These are phyloP conservation scores for Ploceus nigricollis DNA, from an alignment of 2,113 vertebrate species.

Conservation along the genomic window DNA sequence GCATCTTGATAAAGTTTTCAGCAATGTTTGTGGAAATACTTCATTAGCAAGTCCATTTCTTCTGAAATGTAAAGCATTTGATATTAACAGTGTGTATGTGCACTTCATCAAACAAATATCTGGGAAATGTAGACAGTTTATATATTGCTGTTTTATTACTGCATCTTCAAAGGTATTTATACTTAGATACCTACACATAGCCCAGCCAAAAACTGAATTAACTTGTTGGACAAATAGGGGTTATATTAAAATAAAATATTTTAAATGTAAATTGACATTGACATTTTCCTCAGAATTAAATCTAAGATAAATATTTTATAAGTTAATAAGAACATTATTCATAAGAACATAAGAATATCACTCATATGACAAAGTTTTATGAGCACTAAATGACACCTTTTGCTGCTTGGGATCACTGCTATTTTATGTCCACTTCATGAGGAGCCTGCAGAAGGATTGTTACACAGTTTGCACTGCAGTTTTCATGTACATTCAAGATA, in stretches of 20 bases:
- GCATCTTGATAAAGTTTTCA: neutral
- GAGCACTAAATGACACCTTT: neutral
- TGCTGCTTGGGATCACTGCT: neutral
- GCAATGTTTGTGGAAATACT: neutral
- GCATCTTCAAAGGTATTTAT: neutral
- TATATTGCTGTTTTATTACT: neutral
- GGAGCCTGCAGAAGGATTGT: neutral
- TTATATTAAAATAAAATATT: neutral
- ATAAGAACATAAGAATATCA: neutral
- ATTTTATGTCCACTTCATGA: neutral
- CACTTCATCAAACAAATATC: neutral
- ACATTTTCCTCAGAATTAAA: neutral
- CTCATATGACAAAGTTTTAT: neutral
- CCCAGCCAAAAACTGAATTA: neutral
- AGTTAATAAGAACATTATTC: neutral
- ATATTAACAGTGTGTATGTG: neutral
- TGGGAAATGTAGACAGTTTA: neutral
- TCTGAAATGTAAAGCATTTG: neutral
- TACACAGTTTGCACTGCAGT: neutral
- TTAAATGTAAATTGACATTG: neutral
- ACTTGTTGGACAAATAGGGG: neutral
- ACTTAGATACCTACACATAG: neutral
- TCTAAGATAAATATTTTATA: neutral
- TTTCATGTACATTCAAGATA: neutral
- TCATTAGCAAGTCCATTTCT: neutral